These are phyloP conservation scores for Todus mexicanus DNA, from an alignment of 2,797 vertebrate species.

Conservation along the genomic window DNA sequence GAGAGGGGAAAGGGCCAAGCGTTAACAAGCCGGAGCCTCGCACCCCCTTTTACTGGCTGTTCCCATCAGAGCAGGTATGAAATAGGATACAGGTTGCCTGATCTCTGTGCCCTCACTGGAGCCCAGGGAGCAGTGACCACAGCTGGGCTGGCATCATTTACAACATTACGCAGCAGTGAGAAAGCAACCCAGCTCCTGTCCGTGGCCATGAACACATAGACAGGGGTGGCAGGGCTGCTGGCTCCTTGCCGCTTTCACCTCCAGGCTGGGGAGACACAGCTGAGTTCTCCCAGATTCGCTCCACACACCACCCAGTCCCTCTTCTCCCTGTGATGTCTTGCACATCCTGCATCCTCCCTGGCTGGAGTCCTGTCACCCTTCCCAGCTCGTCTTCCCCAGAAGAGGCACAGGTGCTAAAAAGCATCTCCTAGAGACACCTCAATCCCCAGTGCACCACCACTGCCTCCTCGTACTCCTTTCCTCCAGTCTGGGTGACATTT, in stretches of 20 bases:
- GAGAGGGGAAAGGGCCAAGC: background rate
- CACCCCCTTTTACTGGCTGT: background rate
- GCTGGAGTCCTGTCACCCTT: too few species aligned
- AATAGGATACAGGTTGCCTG: background rate
- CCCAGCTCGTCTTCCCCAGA: background rate
- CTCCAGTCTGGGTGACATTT: background rate
- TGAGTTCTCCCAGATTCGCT: background rate
- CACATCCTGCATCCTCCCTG: background rate
- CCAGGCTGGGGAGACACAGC: background rate
- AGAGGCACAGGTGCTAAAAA: background rate
- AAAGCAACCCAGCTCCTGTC: background rate
- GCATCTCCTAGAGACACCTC: background rate
- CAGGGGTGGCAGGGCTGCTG: background rate
- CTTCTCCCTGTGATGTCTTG: background rate
- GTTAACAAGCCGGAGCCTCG: background rate
- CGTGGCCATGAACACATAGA: background rate
- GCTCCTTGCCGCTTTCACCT: background rate
- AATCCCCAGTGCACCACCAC: background rate
- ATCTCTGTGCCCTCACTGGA: background rate
- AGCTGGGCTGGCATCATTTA: background rate
- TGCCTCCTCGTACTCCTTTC: background rate
- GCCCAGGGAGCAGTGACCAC: background rate
- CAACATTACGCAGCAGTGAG: background rate
- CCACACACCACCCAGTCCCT: background rate
- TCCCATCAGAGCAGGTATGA: background rate